A percentile compares a stretch with the other conserved stretches of the same genome.
phyloP scores from a whole-genome alignment of 2,113 vertebrate genomes.

The Podarcis cretensis region DNA sequence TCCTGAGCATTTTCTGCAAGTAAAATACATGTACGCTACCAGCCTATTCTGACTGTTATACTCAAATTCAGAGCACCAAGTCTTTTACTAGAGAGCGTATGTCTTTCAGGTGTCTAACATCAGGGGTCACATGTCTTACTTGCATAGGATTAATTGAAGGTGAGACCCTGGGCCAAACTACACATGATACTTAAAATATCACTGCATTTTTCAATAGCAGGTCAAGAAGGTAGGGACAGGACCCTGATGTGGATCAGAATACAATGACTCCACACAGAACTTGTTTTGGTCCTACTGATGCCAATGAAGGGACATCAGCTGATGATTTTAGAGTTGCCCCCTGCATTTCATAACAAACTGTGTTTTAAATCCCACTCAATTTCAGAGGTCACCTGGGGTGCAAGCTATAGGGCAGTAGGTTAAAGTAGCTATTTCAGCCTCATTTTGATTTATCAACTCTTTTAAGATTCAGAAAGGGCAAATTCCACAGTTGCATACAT shows the following conservation, averaged over 20 bases:
- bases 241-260: not conserved
- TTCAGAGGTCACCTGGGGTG: not conserved
- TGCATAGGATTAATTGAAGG: not conserved
- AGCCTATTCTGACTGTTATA: not conserved
- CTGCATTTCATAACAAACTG: not conserved
- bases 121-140: not conserved
- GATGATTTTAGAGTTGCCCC: too few relatives aligned
- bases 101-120: not conserved
- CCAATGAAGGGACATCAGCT: too few relatives aligned
- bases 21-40: not conserved
- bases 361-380: not conserved
- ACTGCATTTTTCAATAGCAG: too few relatives aligned
- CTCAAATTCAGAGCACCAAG: not conserved
- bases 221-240: too few relatives aligned
- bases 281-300: not conserved
- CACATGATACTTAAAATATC: too few relatives aligned
- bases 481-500: not conserved
- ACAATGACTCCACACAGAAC: not conserved
- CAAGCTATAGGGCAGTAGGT: not conserved
- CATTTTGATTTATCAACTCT: not conserved
- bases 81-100: not conserved
- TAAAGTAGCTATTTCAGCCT: not conserved
- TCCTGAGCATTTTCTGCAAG: slow-evolving; percentile 13
- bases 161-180: not conserved
- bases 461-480: not conserved